These are phyloP conservation scores for Hirundichthys speculiger DNA, from an alignment of 2,113 vertebrate species.

Conservation along the genomic window DNA sequence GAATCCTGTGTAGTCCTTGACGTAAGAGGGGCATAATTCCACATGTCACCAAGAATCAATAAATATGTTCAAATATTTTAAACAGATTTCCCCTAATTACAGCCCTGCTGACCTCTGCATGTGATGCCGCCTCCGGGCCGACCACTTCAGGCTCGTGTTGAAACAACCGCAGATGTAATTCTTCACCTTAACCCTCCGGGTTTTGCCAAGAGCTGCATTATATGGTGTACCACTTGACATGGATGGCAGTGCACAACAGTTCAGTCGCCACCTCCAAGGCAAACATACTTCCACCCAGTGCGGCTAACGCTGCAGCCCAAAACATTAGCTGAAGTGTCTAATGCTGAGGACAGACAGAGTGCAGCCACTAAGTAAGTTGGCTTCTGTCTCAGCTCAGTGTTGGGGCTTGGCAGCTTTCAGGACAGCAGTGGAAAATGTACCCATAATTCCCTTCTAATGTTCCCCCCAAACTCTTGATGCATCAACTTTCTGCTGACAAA, in stretches of 20 bases:
- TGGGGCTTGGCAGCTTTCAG: constrained; percentile 59
- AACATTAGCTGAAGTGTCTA: constrained; percentile 64
- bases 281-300: constrained; percentile 80
- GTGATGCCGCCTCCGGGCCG: constrained; percentile 46
- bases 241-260: constrained; percentile 62
- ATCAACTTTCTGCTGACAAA: constrained; percentile 48
- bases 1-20: constrained; percentile 48
- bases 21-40: constrained; percentile 65
- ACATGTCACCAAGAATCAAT: constrained; percentile 72
- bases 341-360: constrained; percentile 59
- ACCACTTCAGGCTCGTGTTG: constrained; percentile 67
- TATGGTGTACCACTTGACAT: constrained; percentile 59
- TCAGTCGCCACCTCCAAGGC: constrained; percentile 74
- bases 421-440: constrained; percentile 65
- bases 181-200: constrained; percentile 55
- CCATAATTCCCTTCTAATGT: constrained; percentile 50
- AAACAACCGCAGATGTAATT: constrained; percentile 74
- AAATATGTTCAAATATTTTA: constrained; percentile 76
- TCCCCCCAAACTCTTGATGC: constrained; percentile 20
- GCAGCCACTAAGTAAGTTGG: constrained; percentile 58
- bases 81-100: constrained; percentile 76
- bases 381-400: constrained; percentile 51
- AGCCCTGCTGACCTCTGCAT: constrained; percentile 66
- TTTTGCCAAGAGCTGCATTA: constrained; percentile 44
- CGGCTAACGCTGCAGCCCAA: constrained; percentile 59